Evolutionary conservation across 2,113 vertebrate species (phyloP).

Genomic region (Dasyornis broadbenti): DNA sequence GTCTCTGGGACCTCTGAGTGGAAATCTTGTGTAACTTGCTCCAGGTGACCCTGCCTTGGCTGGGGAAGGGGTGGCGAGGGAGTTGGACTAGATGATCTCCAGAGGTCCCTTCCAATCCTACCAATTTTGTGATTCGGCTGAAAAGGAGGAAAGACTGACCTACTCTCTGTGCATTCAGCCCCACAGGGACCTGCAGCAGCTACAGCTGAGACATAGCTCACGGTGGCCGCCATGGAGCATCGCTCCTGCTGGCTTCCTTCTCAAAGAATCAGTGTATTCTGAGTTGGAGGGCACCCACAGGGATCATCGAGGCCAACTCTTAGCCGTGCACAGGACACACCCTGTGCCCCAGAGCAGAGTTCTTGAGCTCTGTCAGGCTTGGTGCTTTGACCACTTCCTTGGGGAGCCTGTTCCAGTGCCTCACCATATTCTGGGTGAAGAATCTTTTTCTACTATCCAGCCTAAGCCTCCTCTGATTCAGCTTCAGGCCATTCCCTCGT

Average conservation of each 20-base stretch:
- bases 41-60: background rate
- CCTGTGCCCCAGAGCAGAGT: too few relatives aligned
- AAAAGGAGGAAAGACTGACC: background rate
- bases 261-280: background rate
- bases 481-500: background rate
- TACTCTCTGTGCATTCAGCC: fast-evolving
- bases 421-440: background rate
- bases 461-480: background rate
- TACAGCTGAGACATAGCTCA: background rate
- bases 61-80: fast-evolving
- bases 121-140: background rate
- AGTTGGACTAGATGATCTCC: background rate
- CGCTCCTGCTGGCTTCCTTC: background rate
- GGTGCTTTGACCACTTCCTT: background rate
- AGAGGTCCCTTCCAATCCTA: background rate
- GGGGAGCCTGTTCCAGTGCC: background rate
- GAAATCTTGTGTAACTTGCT: background rate
- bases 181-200: background rate
- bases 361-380: background rate
- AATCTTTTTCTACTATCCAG: background rate
- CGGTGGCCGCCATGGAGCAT: background rate
- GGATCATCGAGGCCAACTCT: background rate
- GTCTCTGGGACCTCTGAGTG: background rate
- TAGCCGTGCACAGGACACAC: background rate
- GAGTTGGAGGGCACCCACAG: background rate